Conservation (phyloP, 2,113 vertebrate species). For the Caranx melampygus region DNA sequence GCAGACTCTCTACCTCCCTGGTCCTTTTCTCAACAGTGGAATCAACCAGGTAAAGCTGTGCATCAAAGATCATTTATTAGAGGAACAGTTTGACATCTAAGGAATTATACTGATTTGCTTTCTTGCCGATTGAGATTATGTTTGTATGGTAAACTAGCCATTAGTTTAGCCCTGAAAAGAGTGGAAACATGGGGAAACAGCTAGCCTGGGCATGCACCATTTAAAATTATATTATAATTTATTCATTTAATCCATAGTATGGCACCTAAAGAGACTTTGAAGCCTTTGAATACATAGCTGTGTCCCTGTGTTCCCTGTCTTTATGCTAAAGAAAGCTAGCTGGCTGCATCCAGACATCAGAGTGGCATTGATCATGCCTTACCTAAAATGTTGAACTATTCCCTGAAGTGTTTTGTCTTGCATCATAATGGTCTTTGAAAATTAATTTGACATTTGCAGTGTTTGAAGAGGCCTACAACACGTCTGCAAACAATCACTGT, state of each 20-base stretch:
- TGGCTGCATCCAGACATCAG: neutral
- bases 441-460: neutral
- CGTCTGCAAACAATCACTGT: neutral
- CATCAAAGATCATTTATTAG: neutral
- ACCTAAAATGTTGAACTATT: neutral
- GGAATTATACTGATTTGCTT: neutral
- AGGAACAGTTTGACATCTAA: neutral
- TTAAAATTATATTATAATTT: no score
- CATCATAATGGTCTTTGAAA: neutral
- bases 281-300: neutral
- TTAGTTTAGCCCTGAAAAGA: no score
- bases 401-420: neutral
- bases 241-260: no score
- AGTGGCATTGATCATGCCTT: neutral
- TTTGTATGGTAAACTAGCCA: no score
- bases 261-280: no score
- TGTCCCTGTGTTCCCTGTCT: neutral
- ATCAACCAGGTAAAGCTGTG: slow-evolving; percentile 87
- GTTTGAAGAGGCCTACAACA: neutral
- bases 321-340: neutral
- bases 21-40: slow-evolving; percentile 88
- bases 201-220: no score
- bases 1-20: slow-evolving; percentile 92
- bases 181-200: no score
- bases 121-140: neutral